Conservation (phyloP, 2,113 vertebrate species). For the Dinomys branickii region DNA sequence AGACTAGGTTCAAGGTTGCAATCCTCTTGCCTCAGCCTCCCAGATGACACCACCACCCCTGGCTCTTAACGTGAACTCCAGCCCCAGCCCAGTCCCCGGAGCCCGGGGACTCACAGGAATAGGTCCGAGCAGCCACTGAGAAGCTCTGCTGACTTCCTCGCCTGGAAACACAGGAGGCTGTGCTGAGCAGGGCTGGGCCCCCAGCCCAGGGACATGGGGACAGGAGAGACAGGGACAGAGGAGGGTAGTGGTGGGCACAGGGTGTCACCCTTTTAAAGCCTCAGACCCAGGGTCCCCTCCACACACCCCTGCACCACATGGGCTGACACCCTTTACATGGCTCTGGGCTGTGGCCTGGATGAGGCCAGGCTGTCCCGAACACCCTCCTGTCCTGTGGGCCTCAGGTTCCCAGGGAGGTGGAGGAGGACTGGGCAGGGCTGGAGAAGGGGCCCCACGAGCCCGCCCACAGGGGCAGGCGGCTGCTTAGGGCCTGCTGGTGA, state of each 20-base stretch:
- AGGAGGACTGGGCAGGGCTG: neutral
- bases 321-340: neutral
- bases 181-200: neutral
- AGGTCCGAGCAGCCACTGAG: constrained; percentile 65
- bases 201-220: neutral
- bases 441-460: neutral
- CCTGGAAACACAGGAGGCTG: constrained; percentile 66
- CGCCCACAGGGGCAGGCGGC: accelerated
- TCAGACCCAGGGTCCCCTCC: neutral
- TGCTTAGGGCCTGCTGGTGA: neutral
- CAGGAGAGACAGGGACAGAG: neutral
- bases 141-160: constrained; percentile 50
- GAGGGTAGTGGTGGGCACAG: neutral
- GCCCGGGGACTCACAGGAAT: constrained; percentile 79
- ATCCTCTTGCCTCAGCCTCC: neutral
- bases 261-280: neutral
- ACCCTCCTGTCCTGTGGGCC: neutral
- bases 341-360: neutral
- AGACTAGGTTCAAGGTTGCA: neutral
- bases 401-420: neutral
- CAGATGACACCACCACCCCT: neutral
- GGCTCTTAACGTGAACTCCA: neutral
- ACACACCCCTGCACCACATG: accelerated
- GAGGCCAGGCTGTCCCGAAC: neutral
- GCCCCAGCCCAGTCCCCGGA: neutral